These are phyloP conservation scores for Macropus fuliginosus DNA, from an alignment of 2,797 vertebrate genomes.

Conservation along the genomic window DNA sequence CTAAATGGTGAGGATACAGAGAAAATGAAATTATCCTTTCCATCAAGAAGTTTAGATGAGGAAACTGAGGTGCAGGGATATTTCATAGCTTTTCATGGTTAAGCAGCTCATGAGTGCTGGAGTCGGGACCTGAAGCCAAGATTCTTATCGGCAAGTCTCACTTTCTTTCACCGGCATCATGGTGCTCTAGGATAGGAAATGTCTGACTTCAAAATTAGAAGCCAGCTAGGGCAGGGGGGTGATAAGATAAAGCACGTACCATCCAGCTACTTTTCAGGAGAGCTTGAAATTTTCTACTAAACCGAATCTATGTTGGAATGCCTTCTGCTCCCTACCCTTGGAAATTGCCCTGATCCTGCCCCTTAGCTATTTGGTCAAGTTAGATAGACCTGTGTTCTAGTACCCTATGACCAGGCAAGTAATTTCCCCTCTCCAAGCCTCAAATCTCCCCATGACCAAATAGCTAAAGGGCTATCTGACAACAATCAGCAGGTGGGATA, in stretches of 20 bases:
- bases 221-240: not conserved
- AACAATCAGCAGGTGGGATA: not conserved
- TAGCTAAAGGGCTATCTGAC: not conserved
- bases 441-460: not conserved
- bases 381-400: not conserved
- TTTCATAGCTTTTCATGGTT: not conserved
- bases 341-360: not conserved
- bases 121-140: not conserved
- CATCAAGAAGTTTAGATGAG: not conserved
- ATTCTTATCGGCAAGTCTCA: not conserved
- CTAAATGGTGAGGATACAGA: not conserved
- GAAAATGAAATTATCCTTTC: not conserved
- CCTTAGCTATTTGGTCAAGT: not conserved
- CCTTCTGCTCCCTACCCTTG: not conserved
- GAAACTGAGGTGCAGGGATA: not conserved
- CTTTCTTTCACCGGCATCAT: not conserved
- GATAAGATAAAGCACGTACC: not conserved
- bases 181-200: not conserved
- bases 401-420: not conserved
- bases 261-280: not conserved
- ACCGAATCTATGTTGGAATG: not conserved
- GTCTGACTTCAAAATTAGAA: not conserved
- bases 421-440: not conserved
- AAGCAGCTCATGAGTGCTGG: not conserved
- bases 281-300: not conserved